Base-by-base conservation (phyloP, 2,888 invertebrate species). In the Cheilosia impressa region DNA sequence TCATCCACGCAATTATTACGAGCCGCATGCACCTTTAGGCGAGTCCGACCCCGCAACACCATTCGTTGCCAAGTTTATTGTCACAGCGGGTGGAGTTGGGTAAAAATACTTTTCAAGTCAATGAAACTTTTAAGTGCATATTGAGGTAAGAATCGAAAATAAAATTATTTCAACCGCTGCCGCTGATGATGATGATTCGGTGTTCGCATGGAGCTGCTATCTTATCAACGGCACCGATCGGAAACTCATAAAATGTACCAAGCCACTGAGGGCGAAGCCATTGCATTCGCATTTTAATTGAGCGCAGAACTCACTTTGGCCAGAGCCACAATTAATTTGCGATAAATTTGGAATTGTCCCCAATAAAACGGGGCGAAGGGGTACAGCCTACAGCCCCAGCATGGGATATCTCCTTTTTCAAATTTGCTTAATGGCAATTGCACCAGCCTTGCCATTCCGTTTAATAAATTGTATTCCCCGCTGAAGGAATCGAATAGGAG, bases 1-100 rank as follows among this genome's bases (percentile, higher is more conserved):
- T 13, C 71, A 45, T 80, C 52, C 41, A 65, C 53, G 71, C 57
- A 68, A 80, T 68, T 27, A 71, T 76, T 77, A 85, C 66, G 76
- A 81, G 19, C 50, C 31, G 24, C 76, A 66, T 72, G 68, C 50
- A 76, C 52, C 52, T 57, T 57, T 31, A 13, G 38, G 22, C 10
- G 47, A 41, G 31, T 52, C 57, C 80, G 22, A 22, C 62, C 10
- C 38, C 43, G 22, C 60, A 19, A 27, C 55, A 38, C 72, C 72
- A 81, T 85, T 62, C 80, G 55, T 71, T 76, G 66, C 38, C 76
- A 68, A 77, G 66, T 85, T 85, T 85, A 85, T 85, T 85, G 76
- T 77, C 85, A 81, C 85, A 85, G 85, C 85, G 85, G 85, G 85
- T 85, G 85, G 81, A 85, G 53, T 58, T 52, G 38, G 55, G 50